Conservation (phyloP, 2,113 vertebrate genomes). For the Mobula hypostoma region DNA sequence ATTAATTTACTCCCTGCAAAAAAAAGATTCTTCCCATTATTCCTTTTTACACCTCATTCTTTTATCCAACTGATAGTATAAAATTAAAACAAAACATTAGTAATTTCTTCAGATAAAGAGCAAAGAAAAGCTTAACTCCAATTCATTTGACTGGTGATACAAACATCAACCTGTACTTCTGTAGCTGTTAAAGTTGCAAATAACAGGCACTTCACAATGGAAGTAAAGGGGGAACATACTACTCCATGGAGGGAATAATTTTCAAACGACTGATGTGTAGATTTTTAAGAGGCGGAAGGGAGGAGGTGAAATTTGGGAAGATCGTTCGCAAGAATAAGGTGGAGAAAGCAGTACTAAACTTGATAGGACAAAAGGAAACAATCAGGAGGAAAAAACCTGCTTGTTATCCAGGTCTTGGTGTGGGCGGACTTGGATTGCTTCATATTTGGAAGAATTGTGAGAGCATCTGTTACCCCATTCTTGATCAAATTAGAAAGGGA, state of each 20-base stretch:
- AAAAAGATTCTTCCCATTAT: background rate
- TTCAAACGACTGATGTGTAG: background rate
- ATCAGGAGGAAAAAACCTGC: background rate
- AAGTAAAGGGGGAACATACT: background rate
- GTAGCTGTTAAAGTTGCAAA: background rate
- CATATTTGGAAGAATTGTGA: background rate
- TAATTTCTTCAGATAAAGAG: background rate
- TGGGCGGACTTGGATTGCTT: background rate
- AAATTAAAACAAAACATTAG: background rate
- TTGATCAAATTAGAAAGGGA: too few species aligned
- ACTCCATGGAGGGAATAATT: background rate
- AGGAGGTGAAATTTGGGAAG: too few species aligned
- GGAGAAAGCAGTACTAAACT: background rate
- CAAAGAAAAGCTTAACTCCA: background rate
- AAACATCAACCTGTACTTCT: background rate
- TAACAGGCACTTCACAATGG: background rate
- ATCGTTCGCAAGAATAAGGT: background rate
- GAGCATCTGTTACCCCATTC: too few species aligned
- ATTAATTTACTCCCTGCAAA: background rate
- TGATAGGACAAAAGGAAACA: too few species aligned
- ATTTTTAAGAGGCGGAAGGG: background rate
- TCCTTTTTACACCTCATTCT: background rate
- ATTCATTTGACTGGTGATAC: background rate
- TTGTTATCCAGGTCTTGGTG: background rate
- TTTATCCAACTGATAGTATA: background rate